A percentile compares a stretch with the other conserved stretches of the same genome.
These are phyloP conservation scores for Bungarus multicinctus DNA, from an alignment of 2,113 vertebrate genomes.

Conservation along the genomic window DNA sequence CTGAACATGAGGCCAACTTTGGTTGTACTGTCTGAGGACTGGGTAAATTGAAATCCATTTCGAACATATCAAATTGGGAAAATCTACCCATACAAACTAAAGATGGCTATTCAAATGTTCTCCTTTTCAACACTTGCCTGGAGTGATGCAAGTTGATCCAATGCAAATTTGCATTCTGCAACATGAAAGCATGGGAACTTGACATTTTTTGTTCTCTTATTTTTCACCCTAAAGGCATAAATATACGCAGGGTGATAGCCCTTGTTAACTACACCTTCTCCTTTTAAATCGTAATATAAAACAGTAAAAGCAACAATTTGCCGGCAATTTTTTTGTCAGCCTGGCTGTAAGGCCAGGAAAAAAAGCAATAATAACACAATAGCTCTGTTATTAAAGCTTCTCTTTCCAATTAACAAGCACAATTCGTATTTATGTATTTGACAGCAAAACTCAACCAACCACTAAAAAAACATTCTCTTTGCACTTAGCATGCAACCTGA, in stretches of 20 bases:
- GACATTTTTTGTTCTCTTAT: neutral
- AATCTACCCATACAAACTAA: neutral
- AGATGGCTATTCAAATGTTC: constrained; percentile 6
- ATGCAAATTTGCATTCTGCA: neutral
- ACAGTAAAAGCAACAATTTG: neutral
- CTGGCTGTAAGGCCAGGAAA: neutral
- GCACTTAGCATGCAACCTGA: neutral
- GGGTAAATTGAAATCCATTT: neutral
- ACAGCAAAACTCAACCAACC: neutral
- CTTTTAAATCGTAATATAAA: neutral
- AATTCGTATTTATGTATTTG: neutral
- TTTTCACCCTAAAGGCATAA: neutral
- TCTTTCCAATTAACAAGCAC: neutral
- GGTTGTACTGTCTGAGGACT: neutral
- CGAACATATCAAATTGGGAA: neutral
- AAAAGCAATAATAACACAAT: neutral
- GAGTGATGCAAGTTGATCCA: neutral
- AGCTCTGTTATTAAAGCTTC: neutral
- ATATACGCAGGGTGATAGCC: neutral
- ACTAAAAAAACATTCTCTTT: neutral
- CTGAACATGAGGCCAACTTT: neutral
- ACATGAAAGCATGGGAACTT: neutral
- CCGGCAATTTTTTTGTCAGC: neutral
- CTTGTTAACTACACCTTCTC: neutral
- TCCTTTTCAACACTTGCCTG: neutral